These are phyloP conservation scores for Aphidoletes aphidimyza DNA, from an alignment of 2,888 invertebrate genomes.

Conservation along the genomic window DNA sequence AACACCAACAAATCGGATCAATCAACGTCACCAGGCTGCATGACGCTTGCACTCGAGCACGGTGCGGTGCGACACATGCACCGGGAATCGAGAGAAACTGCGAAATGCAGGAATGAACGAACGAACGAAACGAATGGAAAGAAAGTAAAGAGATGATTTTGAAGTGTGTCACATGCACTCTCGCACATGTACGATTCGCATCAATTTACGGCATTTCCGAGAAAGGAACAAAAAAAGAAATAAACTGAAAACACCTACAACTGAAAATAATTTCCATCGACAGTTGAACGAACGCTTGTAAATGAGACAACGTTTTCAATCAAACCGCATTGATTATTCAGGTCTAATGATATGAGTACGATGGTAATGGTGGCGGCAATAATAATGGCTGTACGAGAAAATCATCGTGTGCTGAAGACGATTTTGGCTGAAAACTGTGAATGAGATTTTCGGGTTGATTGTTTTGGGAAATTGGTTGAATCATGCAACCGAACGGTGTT, in stretches of 20 bases:
- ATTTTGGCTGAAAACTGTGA: too few relatives aligned
- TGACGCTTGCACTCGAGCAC: background rate
- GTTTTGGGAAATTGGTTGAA: background rate
- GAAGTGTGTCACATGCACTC: constrained; percentile 29
- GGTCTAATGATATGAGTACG: constrained; percentile 8
- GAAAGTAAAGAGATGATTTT: background rate
- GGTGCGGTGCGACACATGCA: background rate
- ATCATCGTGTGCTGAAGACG: background rate
- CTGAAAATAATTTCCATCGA: constrained; percentile 29
- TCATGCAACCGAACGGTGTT: background rate
- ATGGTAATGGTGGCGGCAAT: background rate
- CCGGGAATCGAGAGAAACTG: background rate
- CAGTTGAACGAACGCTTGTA: constrained; percentile 4
- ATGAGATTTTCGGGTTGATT: too few relatives aligned
- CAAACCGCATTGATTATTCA: constrained; percentile 29
- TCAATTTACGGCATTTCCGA: background rate
- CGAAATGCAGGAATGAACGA: background rate
- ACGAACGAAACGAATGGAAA: background rate
- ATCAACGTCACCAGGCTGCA: constrained; percentile 5
- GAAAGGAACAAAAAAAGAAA: background rate
- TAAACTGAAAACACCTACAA: background rate
- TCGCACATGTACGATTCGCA: background rate
- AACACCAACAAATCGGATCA: constrained; percentile 12
- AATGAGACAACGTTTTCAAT: constrained; percentile 36
- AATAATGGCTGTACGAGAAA: background rate